These are phyloP conservation scores for Strigops habroptila DNA, from an alignment of 2,113 vertebrate species.

Conservation along the genomic window DNA sequence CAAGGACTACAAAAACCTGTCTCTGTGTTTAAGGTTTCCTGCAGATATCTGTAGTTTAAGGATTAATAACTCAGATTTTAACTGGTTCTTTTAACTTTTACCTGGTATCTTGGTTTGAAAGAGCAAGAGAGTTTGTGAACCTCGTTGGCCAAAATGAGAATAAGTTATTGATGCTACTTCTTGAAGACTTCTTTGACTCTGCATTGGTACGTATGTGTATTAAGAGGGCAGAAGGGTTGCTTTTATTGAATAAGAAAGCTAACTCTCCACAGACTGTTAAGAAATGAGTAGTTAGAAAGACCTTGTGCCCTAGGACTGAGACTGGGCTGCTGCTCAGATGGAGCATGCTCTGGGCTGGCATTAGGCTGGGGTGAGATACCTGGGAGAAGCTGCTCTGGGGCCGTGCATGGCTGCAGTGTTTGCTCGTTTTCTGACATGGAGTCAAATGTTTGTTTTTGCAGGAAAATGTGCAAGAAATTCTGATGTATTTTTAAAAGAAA, in stretches of 20 bases:
- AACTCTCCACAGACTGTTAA: not conserved
- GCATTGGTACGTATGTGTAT: constrained; percentile 70
- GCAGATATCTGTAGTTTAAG: not conserved
- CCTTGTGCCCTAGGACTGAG: not conserved
- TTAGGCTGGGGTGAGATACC: not conserved
- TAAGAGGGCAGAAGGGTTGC: not conserved
- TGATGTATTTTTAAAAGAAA: not conserved
- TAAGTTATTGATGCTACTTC: constrained; percentile 20
- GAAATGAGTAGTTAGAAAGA: not conserved
- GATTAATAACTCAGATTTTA: not conserved
- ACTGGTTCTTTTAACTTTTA: constrained; percentile 50
- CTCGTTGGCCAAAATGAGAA: not conserved
- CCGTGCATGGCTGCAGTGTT: rapidly evolving
- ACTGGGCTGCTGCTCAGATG: not conserved
- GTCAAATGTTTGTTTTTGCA: not conserved
- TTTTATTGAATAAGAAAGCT: not conserved
- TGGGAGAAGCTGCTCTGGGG: not conserved
- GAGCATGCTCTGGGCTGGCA: rapidly evolving
- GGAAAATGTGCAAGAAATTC: not conserved
- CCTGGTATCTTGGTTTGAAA: constrained; percentile 83
- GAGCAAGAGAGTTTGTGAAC: constrained; percentile 54
- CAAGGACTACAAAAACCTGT: not conserved
- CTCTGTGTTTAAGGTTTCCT: not conserved
- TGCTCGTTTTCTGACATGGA: not conserved
- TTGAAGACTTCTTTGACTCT: constrained; percentile 78